These are phyloP conservation scores for Trileptium ribeirensis DNA, from an alignment of 2,888 invertebrate genomes.

Conservation along the genomic window DNA sequence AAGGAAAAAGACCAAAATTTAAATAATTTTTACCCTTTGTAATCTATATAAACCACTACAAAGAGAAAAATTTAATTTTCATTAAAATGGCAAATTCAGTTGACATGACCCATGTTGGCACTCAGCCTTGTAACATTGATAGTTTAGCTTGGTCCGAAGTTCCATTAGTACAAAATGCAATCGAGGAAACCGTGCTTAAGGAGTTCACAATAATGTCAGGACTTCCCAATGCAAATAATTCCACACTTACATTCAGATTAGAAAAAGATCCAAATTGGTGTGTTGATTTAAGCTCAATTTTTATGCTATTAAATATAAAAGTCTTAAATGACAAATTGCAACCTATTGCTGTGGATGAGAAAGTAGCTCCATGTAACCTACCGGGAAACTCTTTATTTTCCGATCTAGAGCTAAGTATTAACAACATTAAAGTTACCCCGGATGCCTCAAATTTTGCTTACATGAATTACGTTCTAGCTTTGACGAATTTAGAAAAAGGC, in stretches of 20 bases:
- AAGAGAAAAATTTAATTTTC: no score
- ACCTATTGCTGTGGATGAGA: background rate
- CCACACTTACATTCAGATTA: background rate
- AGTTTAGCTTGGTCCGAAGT: background rate
- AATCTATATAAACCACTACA: no score
- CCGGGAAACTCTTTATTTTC: conserved; percentile 9
- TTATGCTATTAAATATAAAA: background rate
- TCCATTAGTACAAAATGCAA: background rate
- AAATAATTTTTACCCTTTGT: no score
- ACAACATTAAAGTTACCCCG: background rate
- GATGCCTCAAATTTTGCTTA: background rate
- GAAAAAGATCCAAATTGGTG: background rate
- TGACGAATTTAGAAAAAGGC: background rate
- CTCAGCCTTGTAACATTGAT: background rate
- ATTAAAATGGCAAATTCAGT: background rate
- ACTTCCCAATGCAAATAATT: background rate
- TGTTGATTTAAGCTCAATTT: background rate
- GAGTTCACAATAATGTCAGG: background rate
- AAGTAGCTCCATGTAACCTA: background rate
- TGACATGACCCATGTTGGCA: background rate
- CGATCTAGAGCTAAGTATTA: background rate
- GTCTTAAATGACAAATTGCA: background rate
- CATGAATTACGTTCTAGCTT: background rate
- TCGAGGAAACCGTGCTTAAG: background rate
- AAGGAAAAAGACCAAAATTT: no score